phyloP scores from a whole-genome alignment of 2,888 invertebrate species.

The Halocaridina rubra region DNA sequence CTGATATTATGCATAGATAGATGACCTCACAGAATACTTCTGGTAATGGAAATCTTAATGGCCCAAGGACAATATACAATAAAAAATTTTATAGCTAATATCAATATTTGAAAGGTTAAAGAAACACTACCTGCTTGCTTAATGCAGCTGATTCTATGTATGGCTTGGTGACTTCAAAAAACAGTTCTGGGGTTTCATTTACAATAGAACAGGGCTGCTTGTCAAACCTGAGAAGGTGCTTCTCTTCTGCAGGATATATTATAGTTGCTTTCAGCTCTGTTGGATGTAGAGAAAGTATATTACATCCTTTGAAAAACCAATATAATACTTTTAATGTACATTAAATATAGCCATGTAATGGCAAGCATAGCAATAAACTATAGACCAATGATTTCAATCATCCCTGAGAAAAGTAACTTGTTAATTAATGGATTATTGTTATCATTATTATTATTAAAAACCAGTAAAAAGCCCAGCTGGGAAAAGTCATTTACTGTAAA shows the following conservation, averaged over 20 bases:
- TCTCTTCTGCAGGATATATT: conserved; percentile 92
- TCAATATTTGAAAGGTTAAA: no score
- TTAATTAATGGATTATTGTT: not conserved
- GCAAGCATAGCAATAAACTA: not conserved
- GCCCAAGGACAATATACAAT: no score
- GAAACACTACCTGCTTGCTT: conserved; percentile 84
- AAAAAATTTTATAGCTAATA: no score
- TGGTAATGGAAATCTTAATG: no score
- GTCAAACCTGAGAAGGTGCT: conserved; percentile 89
- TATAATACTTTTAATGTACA: no score
- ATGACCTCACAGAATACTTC: no score
- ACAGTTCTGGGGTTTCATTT: conserved; percentile 86
- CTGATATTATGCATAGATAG: no score
- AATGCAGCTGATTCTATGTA: conserved; percentile 80
- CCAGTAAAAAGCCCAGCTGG: no score
- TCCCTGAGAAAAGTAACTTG: not conserved
- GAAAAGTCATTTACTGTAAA: no score
- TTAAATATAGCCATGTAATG: no score
- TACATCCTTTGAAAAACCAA: not conserved
- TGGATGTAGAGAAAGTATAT: not conserved
- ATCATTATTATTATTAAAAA: not conserved
- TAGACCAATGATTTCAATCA: not conserved
- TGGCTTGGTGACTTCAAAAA: conserved; percentile 82
- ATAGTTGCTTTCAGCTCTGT: conserved; percentile 81
- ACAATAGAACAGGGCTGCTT: conserved; percentile 81